Base-by-base conservation (phyloP, 2,113 vertebrate species). In the Clarias batrachus region DNA sequence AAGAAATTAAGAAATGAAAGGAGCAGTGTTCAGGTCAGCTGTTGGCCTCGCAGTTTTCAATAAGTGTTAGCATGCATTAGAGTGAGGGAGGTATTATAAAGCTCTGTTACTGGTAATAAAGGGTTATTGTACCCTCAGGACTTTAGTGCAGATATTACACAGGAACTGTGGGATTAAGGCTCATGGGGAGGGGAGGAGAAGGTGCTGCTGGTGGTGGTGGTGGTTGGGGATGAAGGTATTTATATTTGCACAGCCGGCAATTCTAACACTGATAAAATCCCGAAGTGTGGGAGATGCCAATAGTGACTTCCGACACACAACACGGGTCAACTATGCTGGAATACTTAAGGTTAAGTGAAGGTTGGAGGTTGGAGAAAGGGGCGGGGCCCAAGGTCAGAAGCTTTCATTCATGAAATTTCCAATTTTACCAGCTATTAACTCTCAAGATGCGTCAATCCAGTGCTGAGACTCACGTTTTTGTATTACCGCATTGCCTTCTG, bases 51-150 rank as follows among this genome's bases (percentile, higher is more conserved):
- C 91, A 94, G 92, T 94, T 94, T 94, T 95, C 93, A 94, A 94
- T 95, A 94, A 94, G 91, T 90, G 92, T 94, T 94, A 93, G 91
- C 90, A 87, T 91, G 89, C 87, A 92, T 93, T 94, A 88, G 91
- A 92, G 90, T 87, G 87, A 37, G 21, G 81, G 82, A 88, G 89
- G 87, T 88, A 91, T 94, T 93, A 94, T 94, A 93, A 94, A 94
- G 92, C 85, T 90, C 89, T 90, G 90, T 91, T 93, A 92, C 92
- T 91, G 91, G 92, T 94, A 95, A 95, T 96, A 96, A 95, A 94
- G 92, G 91, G 91, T 95, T 95, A 95, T 95, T 95, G 92, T 91
- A 91, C 93, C 95, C 92, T 92, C 87, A 41, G 90, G 92, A 93
- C 91, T 90, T 92, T 90, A 88, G 89, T 79, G 30, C 89, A 1